Conservation (phyloP, 1,140 invertebrate species). For the Anagrus nilaparvatae region DNA sequence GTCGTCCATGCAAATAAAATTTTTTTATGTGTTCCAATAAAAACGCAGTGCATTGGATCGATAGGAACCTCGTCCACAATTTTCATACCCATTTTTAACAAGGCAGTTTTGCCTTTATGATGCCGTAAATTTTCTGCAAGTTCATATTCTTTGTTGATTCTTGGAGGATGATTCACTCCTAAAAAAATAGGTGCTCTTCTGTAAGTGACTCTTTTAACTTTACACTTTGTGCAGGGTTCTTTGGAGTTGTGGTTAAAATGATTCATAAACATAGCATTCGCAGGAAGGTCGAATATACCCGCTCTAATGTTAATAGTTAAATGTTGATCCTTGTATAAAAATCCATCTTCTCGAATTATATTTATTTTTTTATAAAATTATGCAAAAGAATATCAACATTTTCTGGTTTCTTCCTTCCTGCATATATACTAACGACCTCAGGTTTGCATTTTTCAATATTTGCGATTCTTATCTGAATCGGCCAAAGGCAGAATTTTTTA, state of each 20-base stretch:
- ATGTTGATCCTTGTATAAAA: neutral
- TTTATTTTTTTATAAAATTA: slow-evolving; percentile 9
- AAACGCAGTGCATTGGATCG: slow-evolving; percentile 20
- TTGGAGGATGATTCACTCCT: neutral
- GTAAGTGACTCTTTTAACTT: slow-evolving; percentile 4
- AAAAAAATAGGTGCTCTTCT: neutral
- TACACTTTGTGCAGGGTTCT: slow-evolving; percentile 16
- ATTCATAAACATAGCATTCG: neutral
- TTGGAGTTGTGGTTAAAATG: slow-evolving; percentile 11
- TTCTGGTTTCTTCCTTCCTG: slow-evolving; percentile 4
- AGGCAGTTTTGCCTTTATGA: slow-evolving; percentile 13
- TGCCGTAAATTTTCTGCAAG: slow-evolving; percentile 13
- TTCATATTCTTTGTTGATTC: slow-evolving; percentile 16
- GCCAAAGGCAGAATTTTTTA: slow-evolving; percentile 1
- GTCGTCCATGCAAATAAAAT: slow-evolving; percentile 7
- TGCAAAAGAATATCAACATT: slow-evolving; percentile 8
- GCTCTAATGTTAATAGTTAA: neutral
- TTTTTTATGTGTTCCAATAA: slow-evolving; percentile 16
- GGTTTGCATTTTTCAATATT: slow-evolving; percentile 7
- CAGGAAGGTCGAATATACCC: neutral
- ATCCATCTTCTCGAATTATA: neutral
- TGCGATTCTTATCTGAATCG: slow-evolving; percentile 1
- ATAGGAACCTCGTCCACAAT: slow-evolving; percentile 18
- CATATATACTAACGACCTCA: slow-evolving; percentile 10
- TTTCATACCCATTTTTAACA: slow-evolving; percentile 15